phyloP scores from a whole-genome alignment of 2,113 vertebrate species.

The Donacobius atricapilla region DNA sequence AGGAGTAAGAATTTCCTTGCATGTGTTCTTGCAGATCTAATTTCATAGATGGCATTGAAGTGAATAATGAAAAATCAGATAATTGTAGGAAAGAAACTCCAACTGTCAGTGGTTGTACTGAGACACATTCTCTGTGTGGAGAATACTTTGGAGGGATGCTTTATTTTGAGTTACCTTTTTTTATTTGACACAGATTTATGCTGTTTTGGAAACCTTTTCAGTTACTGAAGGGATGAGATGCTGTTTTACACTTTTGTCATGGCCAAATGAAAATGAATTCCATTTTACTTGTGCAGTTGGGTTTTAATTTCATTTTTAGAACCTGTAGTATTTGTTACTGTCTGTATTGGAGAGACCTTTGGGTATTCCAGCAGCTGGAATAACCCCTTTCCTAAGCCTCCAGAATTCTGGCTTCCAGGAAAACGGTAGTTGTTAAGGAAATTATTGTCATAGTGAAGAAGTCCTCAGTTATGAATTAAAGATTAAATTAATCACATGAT shows the following conservation, averaged over 20 bases:
- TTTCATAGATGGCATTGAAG: neutral
- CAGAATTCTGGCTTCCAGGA: neutral
- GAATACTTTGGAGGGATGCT: neutral
- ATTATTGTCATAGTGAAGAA: neutral
- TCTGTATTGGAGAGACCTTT: neutral
- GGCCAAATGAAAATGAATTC: neutral
- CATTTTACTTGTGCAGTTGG: neutral
- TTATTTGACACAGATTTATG: neutral
- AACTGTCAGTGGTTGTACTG: neutral
- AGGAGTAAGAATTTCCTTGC: neutral
- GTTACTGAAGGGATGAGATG: neutral
- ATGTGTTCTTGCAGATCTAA: neutral
- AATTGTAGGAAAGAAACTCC: neutral
- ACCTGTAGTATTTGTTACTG: neutral
- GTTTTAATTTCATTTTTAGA: neutral
- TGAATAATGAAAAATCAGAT: neutral
- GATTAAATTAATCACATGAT: neutral
- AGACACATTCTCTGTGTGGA: neutral
- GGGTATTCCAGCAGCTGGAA: neutral
- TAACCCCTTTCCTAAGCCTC: neutral
- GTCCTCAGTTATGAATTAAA: neutral
- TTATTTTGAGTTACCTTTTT: neutral
- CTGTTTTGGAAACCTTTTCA: neutral
- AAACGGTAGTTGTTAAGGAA: neutral
- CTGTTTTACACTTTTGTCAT: neutral